These are phyloP conservation scores for Thamnaconus septentrionalis DNA, from an alignment of 2,113 vertebrate genomes.

Conservation along the genomic window DNA sequence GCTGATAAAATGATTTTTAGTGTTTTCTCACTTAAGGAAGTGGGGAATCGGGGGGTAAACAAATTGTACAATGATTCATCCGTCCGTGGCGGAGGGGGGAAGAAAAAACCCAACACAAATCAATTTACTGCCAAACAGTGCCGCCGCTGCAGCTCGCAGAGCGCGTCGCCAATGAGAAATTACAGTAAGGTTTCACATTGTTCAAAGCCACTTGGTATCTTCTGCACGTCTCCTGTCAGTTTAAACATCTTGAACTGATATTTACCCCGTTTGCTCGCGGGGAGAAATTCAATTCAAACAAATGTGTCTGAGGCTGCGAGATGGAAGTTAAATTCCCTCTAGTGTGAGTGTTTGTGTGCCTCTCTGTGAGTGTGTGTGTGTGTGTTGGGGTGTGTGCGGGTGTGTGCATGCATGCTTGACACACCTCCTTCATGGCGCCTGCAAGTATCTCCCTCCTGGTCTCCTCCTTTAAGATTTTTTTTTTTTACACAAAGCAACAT, in stretches of 20 bases:
- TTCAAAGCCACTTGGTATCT: slow-evolving; percentile 4
- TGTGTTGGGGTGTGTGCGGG: too few relatives aligned
- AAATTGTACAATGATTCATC: slow-evolving; percentile 9
- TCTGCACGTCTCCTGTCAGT: slow-evolving; percentile 1
- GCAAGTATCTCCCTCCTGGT: slow-evolving; percentile 49
- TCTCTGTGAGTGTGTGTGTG: too few relatives aligned
- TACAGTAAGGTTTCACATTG: not conserved
- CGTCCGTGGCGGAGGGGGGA: not conserved
- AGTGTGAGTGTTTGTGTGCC: too few relatives aligned
- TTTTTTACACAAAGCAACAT: too few relatives aligned
- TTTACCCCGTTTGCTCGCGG: not conserved
- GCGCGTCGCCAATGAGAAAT: too few relatives aligned
- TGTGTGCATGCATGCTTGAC: too few relatives aligned
- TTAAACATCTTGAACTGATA: slow-evolving; percentile 12
- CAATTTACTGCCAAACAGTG: slow-evolving; percentile 12
- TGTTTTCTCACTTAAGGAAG: not conserved
- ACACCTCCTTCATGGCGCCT: not conserved
- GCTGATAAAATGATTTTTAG: too few relatives aligned
- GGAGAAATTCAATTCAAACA: slow-evolving; percentile 11
- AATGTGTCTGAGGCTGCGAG: slow-evolving; percentile 1
- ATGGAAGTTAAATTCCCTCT: too few relatives aligned
- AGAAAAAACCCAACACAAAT: not conserved
- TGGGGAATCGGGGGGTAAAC: not conserved
- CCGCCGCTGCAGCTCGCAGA: too few relatives aligned
- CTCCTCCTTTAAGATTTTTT: slow-evolving; percentile 4